Base-by-base conservation (phyloP, 2,797 vertebrate genomes). In the Mormyrops attenuatus region DNA sequence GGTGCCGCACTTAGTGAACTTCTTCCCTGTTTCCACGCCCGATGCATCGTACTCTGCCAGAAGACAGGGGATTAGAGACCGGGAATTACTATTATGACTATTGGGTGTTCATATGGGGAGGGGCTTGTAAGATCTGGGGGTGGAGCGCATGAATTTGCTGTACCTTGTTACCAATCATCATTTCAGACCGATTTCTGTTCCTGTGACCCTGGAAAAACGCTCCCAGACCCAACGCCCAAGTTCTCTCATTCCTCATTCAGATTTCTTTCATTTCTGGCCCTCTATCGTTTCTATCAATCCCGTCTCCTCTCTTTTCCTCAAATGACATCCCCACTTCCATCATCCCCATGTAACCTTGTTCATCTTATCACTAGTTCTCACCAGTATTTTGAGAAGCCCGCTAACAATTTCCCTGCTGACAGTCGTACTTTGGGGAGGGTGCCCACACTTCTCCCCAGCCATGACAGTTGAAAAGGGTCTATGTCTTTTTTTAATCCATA, bases 1-100 rank as follows among this genome's bases (percentile, higher is more conserved):
- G 7, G 96, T 97, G 91, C 97, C 97, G 92, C 97, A 99, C 93
- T 97, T 99, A 89, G 97, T 97, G 93, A 97, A 97, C 94, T 97
- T 99, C 93, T 96, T 97, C 92, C 97, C 96, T 3, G 94, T 95
- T 91, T 98, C 98, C 3, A 96, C 94, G 44, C 95, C 97, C 47
- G 98, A 99, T 88, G 96, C 97, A 90, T 99, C 98, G 13, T 97
- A 97, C 87, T 99, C 97, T 97, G 95, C 26, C 93, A 90, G 93
- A 8, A 91, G 34, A 90, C 66, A 82, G 20, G 17, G 20, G 38
- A 82, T 82, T 44, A 41, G 77, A 82, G 73, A 82, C 41, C 7
- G 0, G 41, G 41, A 20, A 34, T 82, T 82, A 82, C 41, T 8
- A 82, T 47, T n/a, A 41, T 20, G 17, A 47, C 77, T 44, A 47